phyloP scores from a whole-genome alignment of 2,797 vertebrate species.

The Macropodus opercularis region DNA sequence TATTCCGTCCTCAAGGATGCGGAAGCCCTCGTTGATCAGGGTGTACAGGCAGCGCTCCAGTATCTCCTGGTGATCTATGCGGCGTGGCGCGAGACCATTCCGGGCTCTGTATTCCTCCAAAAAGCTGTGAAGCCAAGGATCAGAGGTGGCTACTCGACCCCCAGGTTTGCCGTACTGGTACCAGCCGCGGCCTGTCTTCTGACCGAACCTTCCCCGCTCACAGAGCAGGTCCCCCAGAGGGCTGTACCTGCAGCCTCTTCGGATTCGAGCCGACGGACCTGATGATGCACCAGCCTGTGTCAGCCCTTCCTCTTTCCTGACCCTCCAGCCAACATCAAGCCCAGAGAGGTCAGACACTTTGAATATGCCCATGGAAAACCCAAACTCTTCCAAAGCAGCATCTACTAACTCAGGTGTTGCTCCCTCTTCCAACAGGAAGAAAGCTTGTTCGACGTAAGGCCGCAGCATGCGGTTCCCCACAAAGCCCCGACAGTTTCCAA shows the following conservation, averaged over 20 bases:
- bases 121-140: conserved; percentile 86
- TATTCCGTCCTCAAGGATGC: conserved; percentile 88
- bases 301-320: conserved; percentile 81
- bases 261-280: conserved; percentile 71
- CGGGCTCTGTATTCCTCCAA: conserved; percentile 84
- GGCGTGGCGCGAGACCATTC: conserved; percentile 74
- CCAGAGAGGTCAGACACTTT: conserved; percentile 89
- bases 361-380: conserved; percentile 90
- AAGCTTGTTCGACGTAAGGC: conserved; percentile 79
- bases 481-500: conserved; percentile 92
- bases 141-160: conserved; percentile 78
- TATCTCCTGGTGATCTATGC: conserved; percentile 85
- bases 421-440: conserved; percentile 92
- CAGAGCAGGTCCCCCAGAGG: conserved; percentile 90
- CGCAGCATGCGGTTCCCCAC: conserved; percentile 91
- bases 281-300: conserved; percentile 61
- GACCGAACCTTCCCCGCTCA: conserved; percentile 87
- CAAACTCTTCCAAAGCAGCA: conserved; percentile 87
- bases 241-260: conserved; percentile 83
- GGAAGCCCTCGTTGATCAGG: conserved; percentile 91
- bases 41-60: conserved; percentile 88
- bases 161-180: conserved; percentile 88
- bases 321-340: conserved; percentile 90
- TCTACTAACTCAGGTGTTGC: conserved; percentile 88
- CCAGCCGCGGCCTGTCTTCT: conserved; percentile 90